These are phyloP conservation scores for Agelastica alni DNA, from an alignment of 2,888 invertebrate species.

Conservation along the genomic window DNA sequence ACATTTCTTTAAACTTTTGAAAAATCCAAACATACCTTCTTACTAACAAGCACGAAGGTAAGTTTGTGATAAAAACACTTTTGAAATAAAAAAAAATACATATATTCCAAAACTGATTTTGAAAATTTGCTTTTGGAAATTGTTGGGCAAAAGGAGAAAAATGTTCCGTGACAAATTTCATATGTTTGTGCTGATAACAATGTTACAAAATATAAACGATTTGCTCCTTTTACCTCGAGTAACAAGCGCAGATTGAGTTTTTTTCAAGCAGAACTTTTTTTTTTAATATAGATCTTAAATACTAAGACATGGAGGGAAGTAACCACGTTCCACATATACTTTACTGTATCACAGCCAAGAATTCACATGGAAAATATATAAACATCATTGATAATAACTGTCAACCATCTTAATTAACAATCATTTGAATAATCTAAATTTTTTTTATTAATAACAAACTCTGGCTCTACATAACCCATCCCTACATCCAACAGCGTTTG, in stretches of 20 bases:
- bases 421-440: slow-evolving; percentile 44
- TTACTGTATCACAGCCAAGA: slow-evolving; percentile 59
- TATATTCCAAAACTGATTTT: no score
- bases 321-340: slow-evolving; percentile 54
- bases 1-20: no score
- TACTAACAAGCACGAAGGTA: no score
- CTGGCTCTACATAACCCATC: slow-evolving; percentile 39
- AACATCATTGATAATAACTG: slow-evolving; percentile 24
- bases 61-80: no score
- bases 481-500: slow-evolving; percentile 12
- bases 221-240: slow-evolving; percentile 3
- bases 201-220: no score
- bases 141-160: neutral
- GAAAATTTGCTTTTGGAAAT: neutral
- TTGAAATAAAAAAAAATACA: no score
- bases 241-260: slow-evolving; percentile 52
- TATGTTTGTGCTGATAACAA: neutral
- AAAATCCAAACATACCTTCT: no score
- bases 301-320: slow-evolving; percentile 53
- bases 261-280: slow-evolving; percentile 35
- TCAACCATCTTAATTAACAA: slow-evolving; percentile 19
- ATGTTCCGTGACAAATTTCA: no score
- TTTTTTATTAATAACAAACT: slow-evolving; percentile 51
- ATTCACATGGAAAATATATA: slow-evolving; percentile 55
- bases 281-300: slow-evolving; percentile 39